A percentile compares a stretch with the other conserved stretches of the same genome.
Evolutionary conservation across 2,797 vertebrate genomes (phyloP).

Genomic region (Cyprinella venusta): DNA sequence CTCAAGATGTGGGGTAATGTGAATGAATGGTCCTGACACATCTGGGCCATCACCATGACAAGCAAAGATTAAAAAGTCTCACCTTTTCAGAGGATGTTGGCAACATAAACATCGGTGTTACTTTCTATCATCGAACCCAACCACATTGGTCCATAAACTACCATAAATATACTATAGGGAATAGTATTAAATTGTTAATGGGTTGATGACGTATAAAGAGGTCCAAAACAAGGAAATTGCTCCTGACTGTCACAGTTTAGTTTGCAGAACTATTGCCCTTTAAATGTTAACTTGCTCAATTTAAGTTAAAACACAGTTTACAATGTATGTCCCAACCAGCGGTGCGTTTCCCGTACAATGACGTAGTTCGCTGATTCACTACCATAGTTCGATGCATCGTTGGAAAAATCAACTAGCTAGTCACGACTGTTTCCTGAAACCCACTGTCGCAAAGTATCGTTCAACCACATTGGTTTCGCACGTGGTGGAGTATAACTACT

Average conservation of each 20-base stretch:
- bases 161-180: not conserved
- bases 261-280: no score
- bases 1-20: slow-evolving; percentile 58
- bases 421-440: no score
- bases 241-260: not conserved
- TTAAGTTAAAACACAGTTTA: not conserved
- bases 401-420: no score
- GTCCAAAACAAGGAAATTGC: not conserved
- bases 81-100: slow-evolving; percentile 43
- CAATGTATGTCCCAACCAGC: not conserved
- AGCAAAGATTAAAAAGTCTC: slow-evolving; percentile 55
- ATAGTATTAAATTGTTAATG: not conserved
- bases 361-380: no score
- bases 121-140: not conserved
- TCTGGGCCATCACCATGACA: slow-evolving; percentile 44
- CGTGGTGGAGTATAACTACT: no score
- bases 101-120: slow-evolving; percentile 41
- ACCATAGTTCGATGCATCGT: no score
- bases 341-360: no score
- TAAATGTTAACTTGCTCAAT: not conserved
- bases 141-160: not conserved
- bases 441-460: no score
- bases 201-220: not conserved
- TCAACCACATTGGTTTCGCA: no score
- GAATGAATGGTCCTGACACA: slow-evolving; percentile 60